These are phyloP conservation scores for Scolopax rusticola DNA, from an alignment of 2,797 vertebrate species.

Conservation along the genomic window DNA sequence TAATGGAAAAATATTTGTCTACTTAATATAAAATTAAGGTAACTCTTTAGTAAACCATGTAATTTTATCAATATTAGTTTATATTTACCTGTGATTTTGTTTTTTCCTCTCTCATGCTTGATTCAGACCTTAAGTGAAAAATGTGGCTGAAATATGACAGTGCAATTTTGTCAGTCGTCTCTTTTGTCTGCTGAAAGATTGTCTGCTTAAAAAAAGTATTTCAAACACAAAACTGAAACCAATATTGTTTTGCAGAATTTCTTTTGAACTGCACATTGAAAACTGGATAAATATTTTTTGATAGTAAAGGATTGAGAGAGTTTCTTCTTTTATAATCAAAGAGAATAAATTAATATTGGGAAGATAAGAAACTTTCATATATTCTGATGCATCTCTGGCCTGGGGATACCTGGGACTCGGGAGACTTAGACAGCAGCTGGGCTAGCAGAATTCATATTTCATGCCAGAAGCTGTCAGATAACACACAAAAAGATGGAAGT, in stretches of 20 bases:
- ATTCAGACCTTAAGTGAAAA: background rate
- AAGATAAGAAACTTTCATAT: conserved; percentile 22
- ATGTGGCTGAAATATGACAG: background rate
- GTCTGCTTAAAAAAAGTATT: background rate
- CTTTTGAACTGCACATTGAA: background rate
- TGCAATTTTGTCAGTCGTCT: background rate
- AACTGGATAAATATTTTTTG: conserved; percentile 9
- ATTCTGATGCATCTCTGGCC: conserved; percentile 22
- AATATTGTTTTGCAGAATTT: background rate
- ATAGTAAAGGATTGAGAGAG: background rate
- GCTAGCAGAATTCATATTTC: background rate
- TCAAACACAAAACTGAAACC: background rate
- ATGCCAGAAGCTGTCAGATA: background rate
- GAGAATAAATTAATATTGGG: conserved; percentile 34
- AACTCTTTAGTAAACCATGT: background rate
- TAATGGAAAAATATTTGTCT: background rate
- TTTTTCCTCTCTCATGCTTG: background rate
- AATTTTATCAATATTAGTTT: background rate
- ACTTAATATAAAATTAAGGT: background rate
- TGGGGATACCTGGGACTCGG: background rate
- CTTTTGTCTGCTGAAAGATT: background rate
- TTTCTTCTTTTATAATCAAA: conserved; percentile 23
- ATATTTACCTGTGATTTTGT: background rate
- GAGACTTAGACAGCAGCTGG: conserved; percentile 15
- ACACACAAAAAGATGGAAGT: background rate